phyloP scores from a whole-genome alignment of 2,888 invertebrate genomes.

The Philereme transversata region DNA sequence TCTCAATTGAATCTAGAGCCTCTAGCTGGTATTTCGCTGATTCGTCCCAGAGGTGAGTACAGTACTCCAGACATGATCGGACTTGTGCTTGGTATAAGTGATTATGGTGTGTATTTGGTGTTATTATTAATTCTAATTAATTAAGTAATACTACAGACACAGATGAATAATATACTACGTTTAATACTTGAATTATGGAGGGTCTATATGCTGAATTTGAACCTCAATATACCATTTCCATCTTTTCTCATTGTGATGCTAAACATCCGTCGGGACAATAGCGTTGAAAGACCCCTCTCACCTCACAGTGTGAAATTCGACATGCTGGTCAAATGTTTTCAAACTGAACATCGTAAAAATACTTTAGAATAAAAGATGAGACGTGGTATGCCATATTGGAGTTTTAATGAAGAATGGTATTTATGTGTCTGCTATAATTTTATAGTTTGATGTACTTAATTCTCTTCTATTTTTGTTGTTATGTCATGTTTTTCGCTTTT shows the following conservation, averaged over 20 bases:
- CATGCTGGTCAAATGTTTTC: constrained; percentile 44
- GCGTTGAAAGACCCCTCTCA: constrained; percentile 26
- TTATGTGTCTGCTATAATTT: constrained; percentile 3
- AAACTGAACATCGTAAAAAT: constrained; percentile 36
- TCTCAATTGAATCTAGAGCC: no score
- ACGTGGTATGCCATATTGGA: constrained; percentile 30
- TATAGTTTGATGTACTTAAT: background rate
- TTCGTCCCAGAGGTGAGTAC: no score
- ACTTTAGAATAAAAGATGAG: background rate
- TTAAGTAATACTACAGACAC: no score
- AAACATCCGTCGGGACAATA: constrained; percentile 36
- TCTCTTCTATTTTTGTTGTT: no score
- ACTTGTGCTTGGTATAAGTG: no score
- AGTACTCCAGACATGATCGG: no score
- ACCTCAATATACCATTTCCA: background rate
- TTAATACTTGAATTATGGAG: no score
- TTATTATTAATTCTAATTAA: no score
- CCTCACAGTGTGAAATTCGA: constrained; percentile 48
- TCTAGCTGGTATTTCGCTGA: no score
- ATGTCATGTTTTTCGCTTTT: no score
- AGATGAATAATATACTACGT: no score
- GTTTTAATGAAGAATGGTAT: constrained; percentile 27
- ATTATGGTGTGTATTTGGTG: no score
- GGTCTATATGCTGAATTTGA: background rate
- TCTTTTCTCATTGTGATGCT: constrained; percentile 43